Base-by-base conservation (phyloP, 2,888 invertebrate genomes). In the Anthoptus insignis region DNA sequence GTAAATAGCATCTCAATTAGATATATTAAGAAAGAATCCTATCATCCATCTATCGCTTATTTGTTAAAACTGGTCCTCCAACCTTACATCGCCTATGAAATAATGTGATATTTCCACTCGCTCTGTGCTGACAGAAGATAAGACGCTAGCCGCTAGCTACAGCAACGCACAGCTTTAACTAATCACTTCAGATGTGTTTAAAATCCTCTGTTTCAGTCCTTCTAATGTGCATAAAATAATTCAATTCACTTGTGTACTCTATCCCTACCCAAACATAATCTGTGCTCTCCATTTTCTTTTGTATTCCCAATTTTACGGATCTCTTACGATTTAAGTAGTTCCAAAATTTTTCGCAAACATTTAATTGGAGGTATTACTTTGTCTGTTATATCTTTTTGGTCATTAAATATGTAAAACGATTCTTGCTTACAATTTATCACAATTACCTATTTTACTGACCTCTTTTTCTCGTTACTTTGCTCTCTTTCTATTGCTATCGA, bases 401-500 rank as follows among this genome's bases (percentile, higher is more conserved):
- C 22, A 67, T 65, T 42, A 56, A 59, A 59, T 32, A 56, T 53
- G 42, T 52, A 57, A 22, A 45, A 16, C 27, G 42, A 9, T 47
- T 60, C 34, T 63, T 19, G 60, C 37, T 64, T 53, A 70, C 66
- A 67, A 72, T 67, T 73, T 74, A 69, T 67, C 64, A 68, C 59
- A 71, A 73, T 66, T 72, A 34, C 73, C 11, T 42, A 42, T 74
- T 67, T 70, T 74, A 75, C 65, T 69, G 71, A 70, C 68, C 66
- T 72, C 69, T 70, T 71, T 69, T 24, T 77, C 77, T 70, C 64
- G 58, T 63, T 72, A 54, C 67, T 69, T 68, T 63, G 57, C 63
- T 73, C 75, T 75, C 76, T 74, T 70, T 80, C 77, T 73, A 70
- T 65, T 70, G 67, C 72, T 68, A 72, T 65, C 75, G 70, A 74